These are phyloP conservation scores for Peromyscus aztecus DNA, from an alignment of 2,797 vertebrate genomes.

Conservation along the genomic window DNA sequence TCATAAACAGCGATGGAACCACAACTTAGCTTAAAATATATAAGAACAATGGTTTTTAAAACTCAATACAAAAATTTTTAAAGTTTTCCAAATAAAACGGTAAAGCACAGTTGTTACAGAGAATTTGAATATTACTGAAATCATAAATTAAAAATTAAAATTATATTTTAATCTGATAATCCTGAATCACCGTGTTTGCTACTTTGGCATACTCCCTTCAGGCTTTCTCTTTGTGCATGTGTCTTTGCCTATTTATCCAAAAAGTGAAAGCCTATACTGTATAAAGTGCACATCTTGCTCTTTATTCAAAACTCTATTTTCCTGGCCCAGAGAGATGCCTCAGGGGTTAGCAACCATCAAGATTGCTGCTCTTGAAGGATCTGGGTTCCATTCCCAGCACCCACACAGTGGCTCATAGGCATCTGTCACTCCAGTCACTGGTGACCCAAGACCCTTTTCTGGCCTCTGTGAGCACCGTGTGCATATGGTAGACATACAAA, in stretches of 20 bases:
- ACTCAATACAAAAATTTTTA: constrained; percentile 22
- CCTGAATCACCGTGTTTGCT: neutral
- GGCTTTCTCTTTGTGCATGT: neutral
- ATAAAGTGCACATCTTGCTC: constrained; percentile 10
- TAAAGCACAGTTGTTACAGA: neutral
- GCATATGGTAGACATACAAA: neutral
- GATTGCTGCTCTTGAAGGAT: neutral
- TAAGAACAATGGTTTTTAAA: neutral
- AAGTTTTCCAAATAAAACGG: constrained; percentile 1
- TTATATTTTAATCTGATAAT: neutral
- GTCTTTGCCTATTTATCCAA: constrained; percentile 36
- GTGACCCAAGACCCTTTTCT: neutral
- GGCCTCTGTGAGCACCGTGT: neutral
- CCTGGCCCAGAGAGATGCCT: neutral
- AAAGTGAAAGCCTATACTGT: constrained; percentile 2
- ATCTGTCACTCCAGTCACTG: neutral
- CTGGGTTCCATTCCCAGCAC: neutral
- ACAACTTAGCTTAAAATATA: neutral
- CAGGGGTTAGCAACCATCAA: neutral
- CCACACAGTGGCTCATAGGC: neutral
- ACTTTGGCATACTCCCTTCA: constrained; percentile 7
- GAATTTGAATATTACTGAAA: constrained; percentile 36
- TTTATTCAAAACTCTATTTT: constrained; percentile 27
- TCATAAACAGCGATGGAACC: neutral
- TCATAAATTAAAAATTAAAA: constrained; percentile 12